Percentiles rank a stretch among this genome's conserved stretches.
These are phyloP conservation scores for Luscinia megarhynchos DNA, from an alignment of 2,797 vertebrate species.

Conservation along the genomic window DNA sequence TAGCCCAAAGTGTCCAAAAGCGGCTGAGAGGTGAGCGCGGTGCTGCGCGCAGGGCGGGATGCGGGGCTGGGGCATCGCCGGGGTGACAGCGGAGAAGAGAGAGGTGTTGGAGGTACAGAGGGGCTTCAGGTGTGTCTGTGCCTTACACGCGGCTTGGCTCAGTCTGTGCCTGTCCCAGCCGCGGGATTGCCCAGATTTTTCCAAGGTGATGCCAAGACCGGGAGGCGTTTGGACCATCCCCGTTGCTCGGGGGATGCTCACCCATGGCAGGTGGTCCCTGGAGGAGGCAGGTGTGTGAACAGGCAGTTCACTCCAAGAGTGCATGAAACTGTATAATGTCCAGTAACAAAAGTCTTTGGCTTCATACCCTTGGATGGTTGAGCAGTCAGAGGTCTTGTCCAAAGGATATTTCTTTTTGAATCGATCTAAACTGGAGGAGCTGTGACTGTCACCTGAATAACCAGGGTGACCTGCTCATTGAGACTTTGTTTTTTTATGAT, in stretches of 20 bases:
- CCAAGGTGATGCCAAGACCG: neutral
- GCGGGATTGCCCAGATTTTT: rapidly evolving
- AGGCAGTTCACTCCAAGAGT: rapidly evolving
- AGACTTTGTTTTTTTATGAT: neutral
- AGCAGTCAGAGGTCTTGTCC: neutral
- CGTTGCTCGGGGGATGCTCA: neutral
- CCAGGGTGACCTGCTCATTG: conserved; percentile 32
- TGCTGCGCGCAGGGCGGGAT: neutral
- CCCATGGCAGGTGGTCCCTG: neutral
- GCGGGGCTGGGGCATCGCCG: neutral
- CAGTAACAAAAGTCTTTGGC: neutral
- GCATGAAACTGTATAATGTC: neutral
- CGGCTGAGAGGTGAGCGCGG: neutral
- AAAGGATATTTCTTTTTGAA: neutral
- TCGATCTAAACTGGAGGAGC: neutral
- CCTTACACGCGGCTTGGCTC: rapidly evolving
- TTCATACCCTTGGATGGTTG: rapidly evolving
- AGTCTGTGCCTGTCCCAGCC: rapidly evolving
- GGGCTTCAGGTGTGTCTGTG: neutral
- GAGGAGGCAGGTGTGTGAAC: neutral
- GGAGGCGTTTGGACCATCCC: neutral
- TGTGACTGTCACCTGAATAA: neutral
- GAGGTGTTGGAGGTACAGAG: rapidly evolving
- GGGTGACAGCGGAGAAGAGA: rapidly evolving
- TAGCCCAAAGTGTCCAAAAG: neutral